phyloP scores from a whole-genome alignment of 2,797 vertebrate species.

The Cirrhinus molitorella region DNA sequence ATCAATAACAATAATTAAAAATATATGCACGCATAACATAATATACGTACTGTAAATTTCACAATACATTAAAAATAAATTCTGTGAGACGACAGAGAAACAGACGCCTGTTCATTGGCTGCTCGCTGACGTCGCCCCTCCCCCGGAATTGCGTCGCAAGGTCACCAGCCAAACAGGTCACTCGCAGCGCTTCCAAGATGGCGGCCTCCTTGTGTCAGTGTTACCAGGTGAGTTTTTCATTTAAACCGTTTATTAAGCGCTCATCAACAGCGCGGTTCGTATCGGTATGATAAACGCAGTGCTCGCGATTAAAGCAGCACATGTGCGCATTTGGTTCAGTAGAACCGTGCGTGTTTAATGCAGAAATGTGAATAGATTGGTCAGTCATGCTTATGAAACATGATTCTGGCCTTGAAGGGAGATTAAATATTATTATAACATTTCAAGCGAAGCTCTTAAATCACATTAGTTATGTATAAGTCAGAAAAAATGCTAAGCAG shows the following conservation, averaged over 20 bases:
- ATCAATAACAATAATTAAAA: too few species aligned
- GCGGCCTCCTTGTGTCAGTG: slow-evolving; percentile 82
- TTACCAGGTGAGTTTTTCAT: slow-evolving; percentile 76
- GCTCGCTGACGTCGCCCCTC: background rate
- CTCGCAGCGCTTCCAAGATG: slow-evolving; percentile 76
- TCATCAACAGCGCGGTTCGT: background rate
- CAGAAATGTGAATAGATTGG: background rate
- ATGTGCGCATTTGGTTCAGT: background rate
- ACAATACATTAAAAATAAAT: too few species aligned
- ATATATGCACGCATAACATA: too few species aligned
- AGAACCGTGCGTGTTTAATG: background rate
- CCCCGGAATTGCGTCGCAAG: slow-evolving; percentile 55
- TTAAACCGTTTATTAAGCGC: background rate
- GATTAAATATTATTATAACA: background rate
- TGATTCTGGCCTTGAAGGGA: slow-evolving; percentile 5
- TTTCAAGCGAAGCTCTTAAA: background rate
- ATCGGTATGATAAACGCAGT: background rate
- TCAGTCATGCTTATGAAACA: slow-evolving; percentile 35
- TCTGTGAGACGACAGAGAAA: background rate
- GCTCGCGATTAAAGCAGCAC: background rate
- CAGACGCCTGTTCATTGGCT: slow-evolving; percentile 16
- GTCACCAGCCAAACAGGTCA: slow-evolving; percentile 57
- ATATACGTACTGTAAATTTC: too few species aligned
- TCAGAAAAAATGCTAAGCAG: background rate
- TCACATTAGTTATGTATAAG: background rate